Evolutionary conservation across 2,797 vertebrate genomes (phyloP), one percentile per base, ranked within the genome.

Genomic region (Acipenser ruthenus): DNA sequence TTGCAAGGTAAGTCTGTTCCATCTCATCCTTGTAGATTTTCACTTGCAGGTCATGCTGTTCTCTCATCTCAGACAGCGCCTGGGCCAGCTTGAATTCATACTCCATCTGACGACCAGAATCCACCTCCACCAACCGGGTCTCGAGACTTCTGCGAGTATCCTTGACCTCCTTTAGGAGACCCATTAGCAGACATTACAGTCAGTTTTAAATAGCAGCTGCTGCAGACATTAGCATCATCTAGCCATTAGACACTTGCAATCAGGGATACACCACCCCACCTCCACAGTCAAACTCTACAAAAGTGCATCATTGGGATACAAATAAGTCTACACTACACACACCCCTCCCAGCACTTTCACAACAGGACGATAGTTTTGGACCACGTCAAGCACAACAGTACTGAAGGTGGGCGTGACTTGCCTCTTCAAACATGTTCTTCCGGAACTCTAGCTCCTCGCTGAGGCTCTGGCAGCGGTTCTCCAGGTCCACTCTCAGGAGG

Each of bases 381-480:
- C 10, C 53, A 56, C 18, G 18, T 18, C 18, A 18, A 18, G 18
- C 2, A 18, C 18, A 18, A 18, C 18, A 18, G 18, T 18, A 18
- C 18, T 18, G 18, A 18, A 18, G 18, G 18, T 18, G 18, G 18
- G 18, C 2, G 61, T 11, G 3, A 18, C 66, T 89, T 82, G 95
- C 95, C 93, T 96, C 89, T 23, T 93, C 82, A 18, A 90, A 91
- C 78, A 98, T 86, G 75, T 77, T 93, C 86, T 95, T 96, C 65
- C 90, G 89, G 73, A 98, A 98, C 37, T 92, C 88, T 63, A 92
- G 76, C 1, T 97, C 95, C 74, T 97, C 95, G 0, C 64, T 74
- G 49, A 97, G 83, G 70, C 91, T 95, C 79, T 96, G 94, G 75
- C 90, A 95, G 11, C 91, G 92, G 76, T 98, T 98, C 80, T 97